Evolutionary conservation across 2,113 vertebrate genomes (phyloP).

Genomic region (Scomber scombrus): DNA sequence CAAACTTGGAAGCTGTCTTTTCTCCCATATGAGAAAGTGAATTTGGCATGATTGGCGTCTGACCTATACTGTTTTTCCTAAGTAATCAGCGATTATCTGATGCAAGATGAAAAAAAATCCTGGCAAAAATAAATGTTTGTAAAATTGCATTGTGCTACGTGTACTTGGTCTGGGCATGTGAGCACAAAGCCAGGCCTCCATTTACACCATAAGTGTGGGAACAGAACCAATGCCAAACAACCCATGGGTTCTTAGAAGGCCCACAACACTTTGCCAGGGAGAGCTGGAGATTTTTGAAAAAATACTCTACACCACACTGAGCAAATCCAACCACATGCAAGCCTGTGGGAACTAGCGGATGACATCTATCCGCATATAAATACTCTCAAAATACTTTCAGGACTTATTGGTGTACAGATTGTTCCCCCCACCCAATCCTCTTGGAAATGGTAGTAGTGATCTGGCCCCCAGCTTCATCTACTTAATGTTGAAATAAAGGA

Average conservation of each 20-base stretch:
- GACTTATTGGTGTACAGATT: slow-evolving; percentile 66
- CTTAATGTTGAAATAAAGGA: slow-evolving; percentile 78
- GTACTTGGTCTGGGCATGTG: slow-evolving; percentile 59
- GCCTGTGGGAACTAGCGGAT: slow-evolving; percentile 70
- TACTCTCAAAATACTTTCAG: slow-evolving; percentile 74
- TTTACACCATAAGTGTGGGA: slow-evolving; percentile 79
- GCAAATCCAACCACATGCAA: slow-evolving; percentile 76
- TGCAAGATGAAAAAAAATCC: slow-evolving; percentile 64
- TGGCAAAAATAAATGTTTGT: slow-evolving; percentile 75
- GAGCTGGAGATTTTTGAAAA: slow-evolving; percentile 64
- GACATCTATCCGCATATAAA: slow-evolving; percentile 73
- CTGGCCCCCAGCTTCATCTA: slow-evolving; percentile 69
- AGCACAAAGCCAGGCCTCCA: slow-evolving; percentile 70
- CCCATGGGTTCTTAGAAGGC: slow-evolving; percentile 59
- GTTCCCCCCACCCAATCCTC: slow-evolving; percentile 62
- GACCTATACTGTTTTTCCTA: slow-evolving; percentile 80
- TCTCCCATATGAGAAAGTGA: slow-evolving; percentile 57
- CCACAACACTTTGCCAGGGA: slow-evolving; percentile 54
- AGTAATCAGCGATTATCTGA: slow-evolving; percentile 83
- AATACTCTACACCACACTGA: slow-evolving; percentile 59
- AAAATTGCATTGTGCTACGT: slow-evolving; percentile 76
- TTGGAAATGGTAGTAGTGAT: slow-evolving; percentile 69
- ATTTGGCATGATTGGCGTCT: slow-evolving; percentile 57
- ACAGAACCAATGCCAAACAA: slow-evolving; percentile 70
- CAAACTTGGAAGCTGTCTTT: slow-evolving; percentile 58